Conservation (phyloP, 2,797 vertebrate species). For the Cirrhinus mrigala region DNA sequence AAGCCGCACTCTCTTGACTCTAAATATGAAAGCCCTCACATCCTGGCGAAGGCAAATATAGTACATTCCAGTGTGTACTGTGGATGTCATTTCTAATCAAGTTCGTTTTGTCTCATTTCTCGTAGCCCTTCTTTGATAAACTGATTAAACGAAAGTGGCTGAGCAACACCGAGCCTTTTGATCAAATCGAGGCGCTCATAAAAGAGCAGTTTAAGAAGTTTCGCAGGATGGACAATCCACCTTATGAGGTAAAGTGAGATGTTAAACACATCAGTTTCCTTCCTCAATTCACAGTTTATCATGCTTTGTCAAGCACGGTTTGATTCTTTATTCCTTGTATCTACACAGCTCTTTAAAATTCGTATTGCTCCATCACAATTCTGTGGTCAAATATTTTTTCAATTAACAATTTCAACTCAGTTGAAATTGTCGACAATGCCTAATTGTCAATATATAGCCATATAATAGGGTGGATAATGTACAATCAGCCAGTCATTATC, state of each 20-base stretch:
- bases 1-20: conserved; percentile 47
- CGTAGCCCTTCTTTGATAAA: conserved; percentile 85
- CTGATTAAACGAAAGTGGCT: conserved; percentile 92
- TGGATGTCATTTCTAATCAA: conserved; percentile 33
- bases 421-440: no score
- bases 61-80: conserved; percentile 27
- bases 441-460: not conserved
- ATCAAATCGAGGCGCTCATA: conserved; percentile 82
- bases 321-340: not conserved
- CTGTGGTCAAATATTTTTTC: not conserved
- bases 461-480: not conserved
- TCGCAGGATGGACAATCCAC: conserved; percentile 82
- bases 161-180: conserved; percentile 82
- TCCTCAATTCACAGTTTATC: not conserved
- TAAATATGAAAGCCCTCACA: conserved; percentile 49
- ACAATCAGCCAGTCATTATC: not conserved
- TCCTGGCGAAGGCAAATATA: conserved; percentile 44
- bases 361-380: not conserved
- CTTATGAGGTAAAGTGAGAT: conserved; percentile 82
- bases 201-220: conserved; percentile 83
- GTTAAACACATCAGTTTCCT: not conserved
- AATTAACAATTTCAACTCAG: no score
- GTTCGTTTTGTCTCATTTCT: conserved; percentile 20
- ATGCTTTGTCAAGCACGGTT: not conserved
- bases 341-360: not conserved